Percentiles rank a stretch among this genome's conserved stretches.
phyloP scores from a whole-genome alignment of 2,888 invertebrate species.

The Sphaerolaimus hirsutus region DNA sequence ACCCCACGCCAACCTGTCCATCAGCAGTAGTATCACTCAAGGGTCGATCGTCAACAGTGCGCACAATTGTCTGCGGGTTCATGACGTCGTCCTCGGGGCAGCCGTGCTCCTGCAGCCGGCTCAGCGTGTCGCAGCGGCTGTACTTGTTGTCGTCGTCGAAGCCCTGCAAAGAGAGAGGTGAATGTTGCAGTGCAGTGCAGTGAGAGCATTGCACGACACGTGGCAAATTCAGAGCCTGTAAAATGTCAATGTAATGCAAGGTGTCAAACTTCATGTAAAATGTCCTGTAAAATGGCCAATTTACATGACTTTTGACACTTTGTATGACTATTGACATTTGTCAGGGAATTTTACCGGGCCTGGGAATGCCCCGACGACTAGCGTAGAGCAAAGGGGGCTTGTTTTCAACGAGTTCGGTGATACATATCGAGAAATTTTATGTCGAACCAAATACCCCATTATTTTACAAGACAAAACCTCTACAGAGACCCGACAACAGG shows the following conservation, averaged over 20 bases:
- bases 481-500: too few relatives aligned
- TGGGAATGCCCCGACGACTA: too few relatives aligned
- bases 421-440: too few relatives aligned
- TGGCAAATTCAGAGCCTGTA: not conserved
- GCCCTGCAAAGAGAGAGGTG: constrained; percentile 10
- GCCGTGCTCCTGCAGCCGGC: constrained; percentile 16
- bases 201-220: not conserved
- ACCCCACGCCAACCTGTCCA: too few relatives aligned
- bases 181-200: not conserved
- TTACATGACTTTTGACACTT: not conserved
- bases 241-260: not conserved
- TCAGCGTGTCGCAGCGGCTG: constrained; percentile 19
- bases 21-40: too few relatives aligned
- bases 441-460: too few relatives aligned
- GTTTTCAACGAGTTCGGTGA: too few relatives aligned
- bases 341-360: too few relatives aligned
- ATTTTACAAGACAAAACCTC: too few relatives aligned
- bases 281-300: not conserved
- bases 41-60: too few relatives aligned
- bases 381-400: too few relatives aligned
- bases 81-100: constrained; percentile 17
- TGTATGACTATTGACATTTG: too few relatives aligned
- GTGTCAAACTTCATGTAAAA: not conserved
- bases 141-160: constrained; percentile 19
- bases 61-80: constrained; percentile 15